Conservation (phyloP, 2,113 vertebrate species). For the Lates calcarifer region DNA sequence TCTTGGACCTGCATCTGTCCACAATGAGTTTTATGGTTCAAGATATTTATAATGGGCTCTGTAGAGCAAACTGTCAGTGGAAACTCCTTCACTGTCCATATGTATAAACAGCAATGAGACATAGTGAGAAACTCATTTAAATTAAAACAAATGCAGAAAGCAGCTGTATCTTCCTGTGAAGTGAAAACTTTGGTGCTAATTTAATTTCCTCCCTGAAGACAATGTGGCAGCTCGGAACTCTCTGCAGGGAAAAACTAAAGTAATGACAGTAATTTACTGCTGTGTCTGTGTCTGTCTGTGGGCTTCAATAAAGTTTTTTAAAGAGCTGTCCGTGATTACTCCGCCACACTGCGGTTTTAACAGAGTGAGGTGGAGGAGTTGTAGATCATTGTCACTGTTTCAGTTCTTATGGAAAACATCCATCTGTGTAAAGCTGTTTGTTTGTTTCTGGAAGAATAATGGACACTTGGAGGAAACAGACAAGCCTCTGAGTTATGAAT, state of each 20-base stretch:
- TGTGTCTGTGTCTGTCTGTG: neutral
- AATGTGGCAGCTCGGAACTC: neutral
- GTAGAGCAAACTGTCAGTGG: too few relatives aligned
- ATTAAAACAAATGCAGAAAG: too few relatives aligned
- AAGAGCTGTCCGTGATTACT: neutral
- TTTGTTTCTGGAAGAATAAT: constrained; percentile 51
- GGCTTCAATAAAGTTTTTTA: neutral
- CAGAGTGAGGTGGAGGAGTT: too few relatives aligned
- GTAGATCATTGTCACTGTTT: neutral
- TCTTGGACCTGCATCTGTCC: too few relatives aligned
- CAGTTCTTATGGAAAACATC: constrained; percentile 53
- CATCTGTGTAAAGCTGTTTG: constrained; percentile 44
- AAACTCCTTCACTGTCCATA: too few relatives aligned
- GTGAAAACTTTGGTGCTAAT: constrained; percentile 32
- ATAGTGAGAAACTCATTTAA: too few relatives aligned
- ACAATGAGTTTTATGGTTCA: too few relatives aligned
- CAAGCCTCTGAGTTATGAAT: constrained; percentile 53
- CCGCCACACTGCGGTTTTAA: neutral
- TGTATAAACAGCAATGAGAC: too few relatives aligned
- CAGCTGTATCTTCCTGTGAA: too few relatives aligned
- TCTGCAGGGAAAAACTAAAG: constrained; percentile 34
- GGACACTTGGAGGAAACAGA: constrained; percentile 44
- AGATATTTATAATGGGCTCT: too few relatives aligned
- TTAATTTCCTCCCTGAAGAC: constrained; percentile 46
- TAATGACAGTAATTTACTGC: constrained; percentile 50